Conservation (phyloP, 2,113 vertebrate genomes). For the Hemichromis elongatus region DNA sequence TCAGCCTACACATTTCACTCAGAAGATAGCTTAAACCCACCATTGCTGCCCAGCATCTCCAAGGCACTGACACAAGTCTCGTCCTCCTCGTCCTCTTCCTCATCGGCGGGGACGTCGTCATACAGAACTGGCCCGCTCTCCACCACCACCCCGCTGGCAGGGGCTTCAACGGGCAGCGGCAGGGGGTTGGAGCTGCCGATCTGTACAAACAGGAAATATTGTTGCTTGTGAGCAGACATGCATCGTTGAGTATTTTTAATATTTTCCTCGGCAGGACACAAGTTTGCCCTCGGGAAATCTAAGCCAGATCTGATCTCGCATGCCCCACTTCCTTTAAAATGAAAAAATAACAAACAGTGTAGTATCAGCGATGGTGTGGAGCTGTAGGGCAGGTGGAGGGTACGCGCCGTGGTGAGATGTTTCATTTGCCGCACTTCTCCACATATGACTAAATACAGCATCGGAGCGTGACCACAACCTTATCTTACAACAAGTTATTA, state of each 20-base stretch:
- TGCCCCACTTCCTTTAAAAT: conserved; percentile 23
- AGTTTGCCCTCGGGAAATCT: conserved; percentile 15
- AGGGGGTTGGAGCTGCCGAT: not conserved
- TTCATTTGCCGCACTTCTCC: not conserved
- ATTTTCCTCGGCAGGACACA: conserved; percentile 7
- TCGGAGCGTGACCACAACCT: not conserved
- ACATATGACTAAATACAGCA: not conserved
- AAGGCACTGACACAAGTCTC: conserved; percentile 89
- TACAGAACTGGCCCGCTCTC: conserved; percentile 89
- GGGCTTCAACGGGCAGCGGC: conserved; percentile 16
- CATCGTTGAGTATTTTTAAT: not conserved
- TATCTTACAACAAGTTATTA: not conserved
- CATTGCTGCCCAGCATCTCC: conserved; percentile 82
- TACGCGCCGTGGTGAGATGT: not conserved
- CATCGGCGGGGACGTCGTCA: conserved; percentile 78
- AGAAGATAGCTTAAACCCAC: conserved; percentile 62
- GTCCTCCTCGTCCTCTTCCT: conserved; percentile 87
- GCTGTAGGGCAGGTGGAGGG: not conserved
- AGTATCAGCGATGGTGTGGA: not conserved
- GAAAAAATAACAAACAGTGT: not conserved
- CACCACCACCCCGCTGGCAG: conserved; percentile 72
- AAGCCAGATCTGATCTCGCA: not conserved
- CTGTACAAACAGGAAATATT: conserved; percentile 32
- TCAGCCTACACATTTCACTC: not conserved
- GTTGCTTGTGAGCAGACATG: not conserved